phyloP scores from a whole-genome alignment of 1,140 invertebrate species.

The Bombyx mori region DNA sequence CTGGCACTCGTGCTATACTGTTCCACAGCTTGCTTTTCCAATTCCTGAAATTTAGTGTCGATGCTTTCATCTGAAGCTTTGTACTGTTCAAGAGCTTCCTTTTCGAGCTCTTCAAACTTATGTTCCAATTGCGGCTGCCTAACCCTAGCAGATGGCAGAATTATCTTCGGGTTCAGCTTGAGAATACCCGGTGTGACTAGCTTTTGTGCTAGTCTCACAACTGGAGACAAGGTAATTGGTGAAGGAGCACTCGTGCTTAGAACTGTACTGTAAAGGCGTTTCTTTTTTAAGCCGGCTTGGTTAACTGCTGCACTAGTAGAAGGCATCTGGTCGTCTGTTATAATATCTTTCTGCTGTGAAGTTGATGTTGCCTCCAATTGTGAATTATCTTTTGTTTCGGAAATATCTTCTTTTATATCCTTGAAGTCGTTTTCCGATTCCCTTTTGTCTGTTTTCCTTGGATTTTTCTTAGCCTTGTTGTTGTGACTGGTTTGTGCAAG shows the following conservation, averaged over 20 bases:
- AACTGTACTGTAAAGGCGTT: conserved; percentile 59
- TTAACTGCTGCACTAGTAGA: conserved; percentile 42
- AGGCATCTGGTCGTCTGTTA: conserved; percentile 34
- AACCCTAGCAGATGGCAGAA: conserved; percentile 35
- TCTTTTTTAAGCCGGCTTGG: conserved; percentile 42
- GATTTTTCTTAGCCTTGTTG: conserved; percentile 1
- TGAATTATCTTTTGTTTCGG: too few species aligned
- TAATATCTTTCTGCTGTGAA: conserved; percentile 3
- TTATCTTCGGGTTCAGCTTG: conserved; percentile 55
- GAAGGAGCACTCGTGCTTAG: conserved; percentile 52
- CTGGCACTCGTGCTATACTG: conserved; percentile 65
- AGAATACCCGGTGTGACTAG: conserved; percentile 48
- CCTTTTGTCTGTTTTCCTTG: conserved; percentile 12
- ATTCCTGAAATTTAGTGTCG: conserved; percentile 58
- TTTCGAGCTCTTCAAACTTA: conserved; percentile 64
- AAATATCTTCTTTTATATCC: conserved; percentile 15
- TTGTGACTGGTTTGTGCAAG: conserved; percentile 25
- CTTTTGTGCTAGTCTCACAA: conserved; percentile 50
- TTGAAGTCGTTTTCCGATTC: conserved; percentile 9
- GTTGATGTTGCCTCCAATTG: too few species aligned
- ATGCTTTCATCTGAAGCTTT: conserved; percentile 67
- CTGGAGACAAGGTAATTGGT: conserved; percentile 31
- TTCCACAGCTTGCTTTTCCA: conserved; percentile 63
- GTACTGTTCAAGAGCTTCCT: conserved; percentile 66
- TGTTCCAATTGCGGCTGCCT: conserved; percentile 41